Evolutionary conservation across 2,797 vertebrate species (phyloP).

Genomic region (Enteromius mattozi): DNA sequence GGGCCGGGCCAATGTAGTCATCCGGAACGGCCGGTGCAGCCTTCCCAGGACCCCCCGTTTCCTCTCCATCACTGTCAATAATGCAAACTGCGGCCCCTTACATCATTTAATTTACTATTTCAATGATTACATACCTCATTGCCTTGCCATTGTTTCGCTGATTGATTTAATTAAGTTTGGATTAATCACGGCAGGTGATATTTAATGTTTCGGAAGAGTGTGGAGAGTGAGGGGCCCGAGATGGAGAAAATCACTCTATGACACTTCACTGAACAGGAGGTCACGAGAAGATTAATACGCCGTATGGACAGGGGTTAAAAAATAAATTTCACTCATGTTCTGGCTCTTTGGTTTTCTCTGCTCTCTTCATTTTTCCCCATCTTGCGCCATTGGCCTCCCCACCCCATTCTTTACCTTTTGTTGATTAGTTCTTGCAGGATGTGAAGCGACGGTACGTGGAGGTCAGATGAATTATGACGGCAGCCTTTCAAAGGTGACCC

Average conservation of each 20-base stretch:
- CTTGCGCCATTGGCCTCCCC: conserved; percentile 62
- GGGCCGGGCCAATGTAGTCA: conserved; percentile 72
- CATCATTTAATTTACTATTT: conserved; percentile 95
- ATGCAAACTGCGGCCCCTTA: conserved; percentile 80
- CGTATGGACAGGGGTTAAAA: conserved; percentile 79
- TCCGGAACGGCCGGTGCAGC: conserved; percentile 71
- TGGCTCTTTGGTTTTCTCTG: conserved; percentile 71
- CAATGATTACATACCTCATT: conserved; percentile 99
- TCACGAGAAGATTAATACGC: conserved; percentile 90
- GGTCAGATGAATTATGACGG: conserved; percentile 64
- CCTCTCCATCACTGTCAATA: conserved; percentile 97
- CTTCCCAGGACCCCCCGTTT: conserved; percentile 57
- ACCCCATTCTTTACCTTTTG: conserved; percentile 60
- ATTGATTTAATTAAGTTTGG: conserved; percentile 99
- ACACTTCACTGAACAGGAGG: conserved; percentile 86
- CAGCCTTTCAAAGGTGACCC: conserved; percentile 58
- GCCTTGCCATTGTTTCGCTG: conserved; percentile 96
- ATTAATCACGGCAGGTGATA: conserved; percentile 98
- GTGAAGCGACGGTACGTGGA: conserved; percentile 52
- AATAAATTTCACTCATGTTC: conserved; percentile 75
- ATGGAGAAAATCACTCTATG: conserved; percentile 83
- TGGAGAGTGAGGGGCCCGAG: conserved; percentile 68
- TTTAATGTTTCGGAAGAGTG: conserved; percentile 87
- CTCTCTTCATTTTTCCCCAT: conserved; percentile 72
- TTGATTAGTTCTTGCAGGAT: conserved; percentile 68